phyloP scores from a whole-genome alignment of 2,797 vertebrate genomes.

The Poecilia wingei region DNA sequence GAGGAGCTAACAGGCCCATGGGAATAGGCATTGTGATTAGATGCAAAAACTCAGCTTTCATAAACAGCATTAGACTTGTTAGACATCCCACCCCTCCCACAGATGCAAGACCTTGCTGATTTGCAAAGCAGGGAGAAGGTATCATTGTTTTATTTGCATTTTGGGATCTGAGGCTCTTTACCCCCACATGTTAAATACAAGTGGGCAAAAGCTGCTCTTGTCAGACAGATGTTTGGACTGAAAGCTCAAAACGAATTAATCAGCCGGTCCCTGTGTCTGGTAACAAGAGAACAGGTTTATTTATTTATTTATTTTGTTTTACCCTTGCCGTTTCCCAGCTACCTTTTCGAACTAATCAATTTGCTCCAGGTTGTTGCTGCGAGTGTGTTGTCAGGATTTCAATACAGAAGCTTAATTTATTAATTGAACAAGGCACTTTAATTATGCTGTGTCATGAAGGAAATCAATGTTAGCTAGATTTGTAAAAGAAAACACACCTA shows the following conservation, averaged over 20 bases:
- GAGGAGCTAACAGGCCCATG: constrained; percentile 90
- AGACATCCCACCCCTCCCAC: constrained; percentile 78
- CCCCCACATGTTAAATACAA: constrained; percentile 54
- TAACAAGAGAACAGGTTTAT: constrained; percentile 35
- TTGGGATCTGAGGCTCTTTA: constrained; percentile 55
- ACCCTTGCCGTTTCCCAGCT: constrained; percentile 25
- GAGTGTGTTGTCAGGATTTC: constrained; percentile 54
- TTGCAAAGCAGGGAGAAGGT: constrained; percentile 63
- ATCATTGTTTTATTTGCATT: constrained; percentile 69
- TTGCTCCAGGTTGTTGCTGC: constrained; percentile 60
- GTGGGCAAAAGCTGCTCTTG: constrained; percentile 51
- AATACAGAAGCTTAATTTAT: constrained; percentile 52
- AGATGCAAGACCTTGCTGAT: constrained; percentile 70
- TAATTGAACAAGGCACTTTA: constrained; percentile 19
- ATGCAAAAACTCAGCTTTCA: constrained; percentile 90
- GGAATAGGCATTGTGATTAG: constrained; percentile 93
- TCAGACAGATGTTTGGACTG: constrained; percentile 62
- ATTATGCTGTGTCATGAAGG: neutral
- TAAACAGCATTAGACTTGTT: constrained; percentile 91
- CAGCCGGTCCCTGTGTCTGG: constrained; percentile 19
- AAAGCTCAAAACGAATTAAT: constrained; percentile 29
- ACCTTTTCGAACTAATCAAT: constrained; percentile 64
- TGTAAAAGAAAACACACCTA: constrained; percentile 24
- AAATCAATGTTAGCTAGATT: constrained; percentile 8
- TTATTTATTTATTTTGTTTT: neutral